Conservation (phyloP, 2,797 vertebrate genomes). For the Alfaro cultratus region DNA sequence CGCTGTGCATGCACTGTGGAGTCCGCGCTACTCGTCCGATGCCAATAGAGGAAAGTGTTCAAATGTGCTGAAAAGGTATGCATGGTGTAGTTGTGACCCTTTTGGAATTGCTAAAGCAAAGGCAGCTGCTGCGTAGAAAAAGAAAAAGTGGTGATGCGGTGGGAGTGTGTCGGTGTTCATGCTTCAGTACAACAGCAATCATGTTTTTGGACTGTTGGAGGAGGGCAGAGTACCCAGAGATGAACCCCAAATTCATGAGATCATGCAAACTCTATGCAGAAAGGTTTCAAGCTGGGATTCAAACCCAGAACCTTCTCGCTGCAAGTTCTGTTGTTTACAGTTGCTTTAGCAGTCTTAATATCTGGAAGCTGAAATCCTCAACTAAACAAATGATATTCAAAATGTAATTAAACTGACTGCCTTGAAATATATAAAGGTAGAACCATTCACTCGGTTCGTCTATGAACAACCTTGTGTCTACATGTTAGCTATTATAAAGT, state of each 20-base stretch:
- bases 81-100: not conserved
- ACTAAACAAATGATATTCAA: not conserved
- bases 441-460: not conserved
- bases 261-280: too few species aligned
- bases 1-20: not conserved
- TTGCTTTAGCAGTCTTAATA: not conserved
- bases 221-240: not conserved
- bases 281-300: not conserved
- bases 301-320: not conserved
- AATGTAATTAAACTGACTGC: not conserved
- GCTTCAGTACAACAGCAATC: not conserved
- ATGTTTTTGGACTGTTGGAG: not conserved
- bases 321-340: not conserved
- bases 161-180: not conserved
- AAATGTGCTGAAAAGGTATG: not conserved
- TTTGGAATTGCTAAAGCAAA: not conserved
- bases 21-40: not conserved
- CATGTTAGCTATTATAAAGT: not conserved
- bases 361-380: not conserved
- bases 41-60: not conserved
- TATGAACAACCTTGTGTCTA: not conserved
- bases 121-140: not conserved
- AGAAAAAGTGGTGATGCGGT: not conserved
- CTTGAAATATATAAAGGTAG: not conserved
- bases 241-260: not conserved